Base-by-base conservation (phyloP, 2,113 vertebrate species). In the Clarias gariepinus region DNA sequence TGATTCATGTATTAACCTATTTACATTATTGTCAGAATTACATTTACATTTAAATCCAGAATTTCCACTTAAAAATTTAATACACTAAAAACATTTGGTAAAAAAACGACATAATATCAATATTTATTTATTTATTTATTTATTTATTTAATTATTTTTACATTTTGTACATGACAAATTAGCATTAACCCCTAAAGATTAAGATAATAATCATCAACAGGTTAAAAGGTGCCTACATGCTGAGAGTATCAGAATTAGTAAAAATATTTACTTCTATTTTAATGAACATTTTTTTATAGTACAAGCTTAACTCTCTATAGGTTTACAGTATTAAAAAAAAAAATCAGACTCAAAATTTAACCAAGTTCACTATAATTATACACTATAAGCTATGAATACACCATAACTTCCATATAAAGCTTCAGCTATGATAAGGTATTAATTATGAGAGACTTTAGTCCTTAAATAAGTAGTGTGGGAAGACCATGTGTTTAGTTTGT, bases 381-480 rank as follows among this genome's bases (percentile, higher is more conserved):
- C 47, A 47, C 47, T 47, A 47, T 47, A 47, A 47, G 47, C 7
- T 47, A 47, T 47, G 8, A 47, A 47, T 18, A 28, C 71, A 52
- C 25, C 11, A 73, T 25, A 41, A 69, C 58, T 19, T 57, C 47
- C 23, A 90, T 94, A 93, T 92, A 94, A 95, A 93, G 92, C 93
- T 93, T 94, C 93, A 91, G 87, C 89, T 93, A 91, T 92, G 92
- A 94, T 95, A 93, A 93, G 93, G 92, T 92, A 87, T 94, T 92
- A 92, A 94, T 95, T 94, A 41, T 90, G 83, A 86, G 76, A 66
- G 86, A 93, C 92, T 90, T 88, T 92, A 94, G 90, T 89, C 92
- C 91, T 91, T 92, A 94, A 94, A 94, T 93, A 93, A 94, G 94
- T 94, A 94, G 94, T 93, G 93, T 85, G 88, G 92, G 91, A 91